These are phyloP conservation scores for Drosophila dunni DNA, from an alignment of 1,140 invertebrate species.

Conservation along the genomic window DNA sequence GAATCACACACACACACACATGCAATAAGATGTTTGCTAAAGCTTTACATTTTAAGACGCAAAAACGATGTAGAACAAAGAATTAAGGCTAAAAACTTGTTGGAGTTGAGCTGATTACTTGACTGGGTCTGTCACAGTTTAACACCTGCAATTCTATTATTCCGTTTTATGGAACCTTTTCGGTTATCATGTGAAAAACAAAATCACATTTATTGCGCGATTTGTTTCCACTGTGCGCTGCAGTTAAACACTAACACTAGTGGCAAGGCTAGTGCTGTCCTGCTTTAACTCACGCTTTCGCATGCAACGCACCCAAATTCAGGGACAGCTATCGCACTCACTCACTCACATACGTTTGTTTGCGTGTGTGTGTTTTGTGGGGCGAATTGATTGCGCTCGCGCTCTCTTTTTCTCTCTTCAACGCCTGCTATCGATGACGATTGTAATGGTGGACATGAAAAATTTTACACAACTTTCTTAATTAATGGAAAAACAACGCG, in stretches of 20 bases:
- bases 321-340: slow-evolving; percentile 57
- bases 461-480: slow-evolving; percentile 81
- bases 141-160: slow-evolving; percentile 34
- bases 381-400: slow-evolving; percentile 58
- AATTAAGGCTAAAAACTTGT: not conserved
- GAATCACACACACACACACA: slow-evolving; percentile 41
- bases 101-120: slow-evolving; percentile 24
- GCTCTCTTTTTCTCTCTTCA: slow-evolving; percentile 50
- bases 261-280: slow-evolving; percentile 44
- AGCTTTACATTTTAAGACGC: slow-evolving; percentile 44
- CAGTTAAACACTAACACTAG: slow-evolving; percentile 53
- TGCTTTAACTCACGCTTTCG: slow-evolving; percentile 40
- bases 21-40: slow-evolving; percentile 2
- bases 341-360: slow-evolving; percentile 22
- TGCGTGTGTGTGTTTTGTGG: slow-evolving; percentile 42
- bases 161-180: slow-evolving; percentile 33
- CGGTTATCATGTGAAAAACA: slow-evolving; percentile 38
- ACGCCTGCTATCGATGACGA: slow-evolving; percentile 56
- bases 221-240: slow-evolving; percentile 66
- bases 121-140: not conserved
- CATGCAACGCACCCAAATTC: slow-evolving; percentile 76
- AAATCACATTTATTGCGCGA: slow-evolving; percentile 36
- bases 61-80: slow-evolving; percentile 46
- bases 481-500: slow-evolving; percentile 66
- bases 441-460: slow-evolving; percentile 75